Evolutionary conservation across 2,888 invertebrate species (phyloP).

Genomic region (Exephanes ischioxanthus): DNA sequence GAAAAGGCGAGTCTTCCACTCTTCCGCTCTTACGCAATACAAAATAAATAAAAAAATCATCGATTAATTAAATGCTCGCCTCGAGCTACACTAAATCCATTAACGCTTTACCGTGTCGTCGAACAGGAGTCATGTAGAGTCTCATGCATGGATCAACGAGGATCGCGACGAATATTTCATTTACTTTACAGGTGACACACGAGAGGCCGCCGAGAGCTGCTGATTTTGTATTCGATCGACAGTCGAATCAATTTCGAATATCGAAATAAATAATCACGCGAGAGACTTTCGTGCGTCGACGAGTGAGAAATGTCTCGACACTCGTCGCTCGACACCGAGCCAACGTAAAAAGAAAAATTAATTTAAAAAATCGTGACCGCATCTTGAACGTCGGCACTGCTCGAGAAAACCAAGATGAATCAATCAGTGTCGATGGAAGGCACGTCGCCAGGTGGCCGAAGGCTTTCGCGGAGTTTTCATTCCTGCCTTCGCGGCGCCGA

Average conservation of each 20-base stretch:
- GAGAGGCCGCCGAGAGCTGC: slow-evolving; percentile 31
- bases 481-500: slow-evolving; percentile 88
- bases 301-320: slow-evolving; percentile 54
- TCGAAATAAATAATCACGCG: neutral
- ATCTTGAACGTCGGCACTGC: slow-evolving; percentile 2
- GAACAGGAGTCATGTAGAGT: slow-evolving; percentile 38
- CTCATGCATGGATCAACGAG: slow-evolving; percentile 2
- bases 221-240: slow-evolving; percentile 37
- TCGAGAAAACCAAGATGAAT: slow-evolving; percentile 62
- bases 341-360: slow-evolving; percentile 65
- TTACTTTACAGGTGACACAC: slow-evolving; percentile 75
- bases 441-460: slow-evolving; percentile 84
- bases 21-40: no score
- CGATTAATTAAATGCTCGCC: neutral
- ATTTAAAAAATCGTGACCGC: neutral
- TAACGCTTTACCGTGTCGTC: slow-evolving; percentile 60
- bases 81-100: neutral
- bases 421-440: slow-evolving; percentile 79
- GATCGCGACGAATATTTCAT: slow-evolving; percentile 65
- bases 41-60: neutral
- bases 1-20: no score
- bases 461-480: slow-evolving; percentile 89
- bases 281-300: neutral
- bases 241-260: slow-evolving; percentile 23
- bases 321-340: slow-evolving; percentile 57